Evolutionary conservation across 2,797 vertebrate species (phyloP).

Genomic region (Carcharodon carcharias): DNA sequence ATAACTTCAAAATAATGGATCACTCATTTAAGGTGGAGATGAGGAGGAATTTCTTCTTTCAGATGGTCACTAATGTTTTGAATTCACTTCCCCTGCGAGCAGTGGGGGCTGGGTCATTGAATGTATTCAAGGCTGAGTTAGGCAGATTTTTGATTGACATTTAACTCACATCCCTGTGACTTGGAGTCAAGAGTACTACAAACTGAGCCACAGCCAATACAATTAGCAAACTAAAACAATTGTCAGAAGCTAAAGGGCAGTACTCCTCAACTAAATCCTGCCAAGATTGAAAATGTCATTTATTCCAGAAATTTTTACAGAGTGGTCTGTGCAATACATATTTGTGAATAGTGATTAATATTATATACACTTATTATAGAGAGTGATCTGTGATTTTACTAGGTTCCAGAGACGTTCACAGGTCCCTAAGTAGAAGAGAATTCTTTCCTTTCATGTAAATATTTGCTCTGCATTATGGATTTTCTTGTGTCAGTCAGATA

Average conservation of each 20-base stretch:
- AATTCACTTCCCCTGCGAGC: too few relatives aligned
- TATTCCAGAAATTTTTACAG: background rate
- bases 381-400: background rate
- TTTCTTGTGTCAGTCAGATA: constrained; percentile 28
- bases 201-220: background rate
- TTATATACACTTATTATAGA: background rate
- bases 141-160: too few relatives aligned
- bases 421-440: background rate
- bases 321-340: background rate
- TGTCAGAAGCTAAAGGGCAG: background rate
- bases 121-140: too few relatives aligned
- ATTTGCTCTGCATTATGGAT: constrained; percentile 25
- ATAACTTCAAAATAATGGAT: too few relatives aligned
- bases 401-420: background rate
- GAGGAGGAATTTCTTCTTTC: too few relatives aligned
- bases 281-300: background rate
- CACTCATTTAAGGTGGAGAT: too few relatives aligned
- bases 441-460: constrained; percentile 30
- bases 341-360: background rate
- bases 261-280: background rate
- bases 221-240: background rate
- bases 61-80: too few relatives aligned
- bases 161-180: background rate
- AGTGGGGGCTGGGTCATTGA: too few relatives aligned
- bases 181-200: background rate